phyloP scores from a whole-genome alignment of 2,113 vertebrate species.

The Neopipo cinnamomea region DNA sequence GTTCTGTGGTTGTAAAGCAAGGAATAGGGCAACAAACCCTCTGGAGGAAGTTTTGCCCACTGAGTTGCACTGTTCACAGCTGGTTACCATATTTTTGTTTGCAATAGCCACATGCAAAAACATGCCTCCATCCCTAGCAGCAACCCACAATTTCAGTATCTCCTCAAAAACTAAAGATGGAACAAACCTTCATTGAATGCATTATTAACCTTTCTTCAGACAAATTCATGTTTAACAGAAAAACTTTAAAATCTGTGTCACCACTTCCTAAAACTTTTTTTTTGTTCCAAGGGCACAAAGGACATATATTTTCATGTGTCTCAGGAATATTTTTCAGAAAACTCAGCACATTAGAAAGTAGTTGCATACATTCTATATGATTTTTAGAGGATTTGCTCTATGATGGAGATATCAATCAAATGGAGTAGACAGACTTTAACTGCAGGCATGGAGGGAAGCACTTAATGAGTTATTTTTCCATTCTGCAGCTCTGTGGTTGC shows the following conservation, averaged over 20 bases:
- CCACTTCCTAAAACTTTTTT: background rate
- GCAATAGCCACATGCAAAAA: background rate
- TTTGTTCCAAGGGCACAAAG: background rate
- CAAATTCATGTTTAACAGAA: background rate
- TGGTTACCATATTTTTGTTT: background rate
- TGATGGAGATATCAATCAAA: slow-evolving; percentile 34
- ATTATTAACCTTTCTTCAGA: background rate
- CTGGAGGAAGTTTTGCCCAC: background rate
- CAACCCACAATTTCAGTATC: background rate
- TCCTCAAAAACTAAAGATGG: background rate
- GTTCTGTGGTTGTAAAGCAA: background rate
- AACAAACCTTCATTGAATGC: background rate
- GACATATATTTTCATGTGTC: background rate
- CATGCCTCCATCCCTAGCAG: background rate
- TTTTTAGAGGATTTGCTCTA: background rate
- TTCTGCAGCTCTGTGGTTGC: slow-evolving; percentile 42
- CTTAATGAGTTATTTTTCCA: slow-evolving; percentile 43
- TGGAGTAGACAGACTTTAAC: background rate
- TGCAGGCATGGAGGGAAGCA: slow-evolving; percentile 20
- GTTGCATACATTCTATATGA: background rate
- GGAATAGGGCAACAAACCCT: background rate
- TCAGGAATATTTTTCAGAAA: background rate
- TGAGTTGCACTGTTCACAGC: background rate
- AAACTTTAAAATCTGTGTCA: background rate
- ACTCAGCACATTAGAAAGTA: background rate